Evolutionary conservation across 2,113 vertebrate species (phyloP).

Genomic region (Asarcornis scutulata): DNA sequence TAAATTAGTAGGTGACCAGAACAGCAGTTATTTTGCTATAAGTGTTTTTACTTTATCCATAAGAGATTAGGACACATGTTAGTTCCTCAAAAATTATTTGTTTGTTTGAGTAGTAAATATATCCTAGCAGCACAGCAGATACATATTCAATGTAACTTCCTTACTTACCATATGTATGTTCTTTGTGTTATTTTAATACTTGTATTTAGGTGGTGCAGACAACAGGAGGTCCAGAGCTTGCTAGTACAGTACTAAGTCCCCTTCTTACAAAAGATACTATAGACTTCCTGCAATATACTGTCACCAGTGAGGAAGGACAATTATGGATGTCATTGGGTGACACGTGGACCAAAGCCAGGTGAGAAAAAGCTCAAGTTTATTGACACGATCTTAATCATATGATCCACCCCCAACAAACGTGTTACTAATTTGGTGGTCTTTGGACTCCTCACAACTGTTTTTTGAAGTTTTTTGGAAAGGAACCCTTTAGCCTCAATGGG

Average conservation of each 20-base stretch:
- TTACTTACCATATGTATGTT: background rate
- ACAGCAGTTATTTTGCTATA: background rate
- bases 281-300: slow-evolving; percentile 85
- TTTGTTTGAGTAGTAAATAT: background rate
- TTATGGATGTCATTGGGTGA: slow-evolving; percentile 92
- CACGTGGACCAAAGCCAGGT: slow-evolving; percentile 93
- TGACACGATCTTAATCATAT: background rate
- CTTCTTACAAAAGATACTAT: slow-evolving; percentile 88
- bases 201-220: slow-evolving; percentile 88
- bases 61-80: background rate
- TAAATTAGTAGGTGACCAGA: background rate
- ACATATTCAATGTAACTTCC: background rate
- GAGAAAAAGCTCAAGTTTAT: background rate
- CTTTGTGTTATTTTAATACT: background rate
- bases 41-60: background rate
- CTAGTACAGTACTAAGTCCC: slow-evolving; percentile 87
- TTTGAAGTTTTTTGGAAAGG: background rate
- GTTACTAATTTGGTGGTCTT: background rate
- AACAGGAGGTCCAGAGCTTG: slow-evolving; percentile 88
- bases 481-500: background rate
- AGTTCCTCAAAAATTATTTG: background rate
- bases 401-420: accelerated
- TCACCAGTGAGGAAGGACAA: slow-evolving; percentile 87
- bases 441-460: background rate
- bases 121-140: background rate